A percentile compares a stretch with the other conserved stretches of the same genome.
Conservation (phyloP, 2,113 vertebrate species). For the Callaeas wilsoni region DNA sequence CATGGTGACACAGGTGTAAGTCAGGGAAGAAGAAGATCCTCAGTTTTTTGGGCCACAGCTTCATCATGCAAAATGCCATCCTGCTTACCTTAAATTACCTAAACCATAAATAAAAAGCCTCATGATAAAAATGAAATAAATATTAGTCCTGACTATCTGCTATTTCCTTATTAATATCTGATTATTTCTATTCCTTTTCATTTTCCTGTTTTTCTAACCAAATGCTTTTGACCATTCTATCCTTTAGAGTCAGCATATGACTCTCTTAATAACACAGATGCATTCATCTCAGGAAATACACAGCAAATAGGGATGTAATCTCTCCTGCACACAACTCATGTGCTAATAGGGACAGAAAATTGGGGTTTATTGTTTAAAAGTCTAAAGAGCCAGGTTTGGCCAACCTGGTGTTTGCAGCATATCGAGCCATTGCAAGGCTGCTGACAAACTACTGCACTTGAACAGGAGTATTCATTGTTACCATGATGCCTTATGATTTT, state of each 20-base stretch:
- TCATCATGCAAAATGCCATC: not conserved
- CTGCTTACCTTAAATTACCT: not conserved
- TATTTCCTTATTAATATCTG: not conserved
- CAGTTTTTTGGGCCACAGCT: not conserved
- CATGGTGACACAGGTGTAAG: not conserved
- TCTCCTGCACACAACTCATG: not conserved
- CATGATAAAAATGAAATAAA: not conserved
- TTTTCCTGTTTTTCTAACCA: not conserved
- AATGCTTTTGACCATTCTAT: not conserved
- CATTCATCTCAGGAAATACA: not conserved
- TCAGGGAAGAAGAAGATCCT: not conserved
- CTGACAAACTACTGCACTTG: not conserved
- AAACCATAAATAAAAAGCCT: not conserved
- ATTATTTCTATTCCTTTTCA: not conserved
- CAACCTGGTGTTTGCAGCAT: not conserved
- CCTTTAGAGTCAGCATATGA: not conserved
- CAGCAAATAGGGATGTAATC: not conserved
- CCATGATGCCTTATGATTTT: no score
- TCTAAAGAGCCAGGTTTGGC: not conserved
- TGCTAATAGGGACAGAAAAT: not conserved
- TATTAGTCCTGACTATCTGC: not conserved
- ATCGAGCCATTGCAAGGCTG: accelerated
- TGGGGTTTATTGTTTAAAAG: not conserved
- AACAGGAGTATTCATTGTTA: not conserved
- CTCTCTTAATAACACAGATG: not conserved